Evolutionary conservation across 1,140 invertebrate genomes (phyloP).

Genomic region (Lordiphosa clarofinis): DNA sequence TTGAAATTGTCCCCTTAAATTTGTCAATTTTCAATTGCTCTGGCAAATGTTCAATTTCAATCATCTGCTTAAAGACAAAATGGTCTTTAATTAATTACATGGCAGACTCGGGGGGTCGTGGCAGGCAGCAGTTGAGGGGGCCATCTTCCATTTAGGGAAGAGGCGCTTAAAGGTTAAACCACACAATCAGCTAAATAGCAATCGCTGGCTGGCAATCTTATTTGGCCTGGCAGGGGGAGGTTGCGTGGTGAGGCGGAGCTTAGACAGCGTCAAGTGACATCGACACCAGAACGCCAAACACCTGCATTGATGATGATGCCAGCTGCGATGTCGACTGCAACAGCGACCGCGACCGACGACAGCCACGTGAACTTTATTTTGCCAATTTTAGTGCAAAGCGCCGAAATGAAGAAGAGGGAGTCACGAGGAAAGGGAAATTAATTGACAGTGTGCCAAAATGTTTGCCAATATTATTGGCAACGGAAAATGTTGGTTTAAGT

Average conservation of each 20-base stretch:
- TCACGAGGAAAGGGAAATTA: constrained; percentile 29
- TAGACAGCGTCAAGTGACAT: constrained; percentile 29
- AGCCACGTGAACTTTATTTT: constrained; percentile 41
- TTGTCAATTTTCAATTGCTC: too few relatives aligned
- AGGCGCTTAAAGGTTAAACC: constrained; percentile 43
- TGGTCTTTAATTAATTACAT: constrained; percentile 49
- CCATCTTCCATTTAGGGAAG: background rate
- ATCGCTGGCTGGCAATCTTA: constrained; percentile 24
- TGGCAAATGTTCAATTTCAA: too few relatives aligned
- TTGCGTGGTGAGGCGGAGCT: background rate
- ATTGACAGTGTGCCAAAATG: constrained; percentile 47
- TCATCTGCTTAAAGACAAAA: constrained; percentile 21
- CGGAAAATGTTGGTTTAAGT: constrained; percentile 22
- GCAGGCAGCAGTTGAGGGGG: background rate
- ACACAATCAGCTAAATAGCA: constrained; percentile 56
- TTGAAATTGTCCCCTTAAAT: too few relatives aligned
- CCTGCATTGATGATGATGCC: constrained; percentile 14
- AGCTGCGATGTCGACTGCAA: constrained; percentile 4
- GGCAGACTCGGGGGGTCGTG: constrained; percentile 2
- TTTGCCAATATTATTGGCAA: constrained; percentile 39
- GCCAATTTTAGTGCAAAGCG: constrained; percentile 26
- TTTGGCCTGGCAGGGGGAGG: constrained; percentile 12
- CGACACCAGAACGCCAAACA: constrained; percentile 31
- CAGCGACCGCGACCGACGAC: constrained; percentile 6
- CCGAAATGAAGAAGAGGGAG: background rate